Base-by-base conservation (phyloP, 1,140 invertebrate species). In the Danaus melanippus region DNA sequence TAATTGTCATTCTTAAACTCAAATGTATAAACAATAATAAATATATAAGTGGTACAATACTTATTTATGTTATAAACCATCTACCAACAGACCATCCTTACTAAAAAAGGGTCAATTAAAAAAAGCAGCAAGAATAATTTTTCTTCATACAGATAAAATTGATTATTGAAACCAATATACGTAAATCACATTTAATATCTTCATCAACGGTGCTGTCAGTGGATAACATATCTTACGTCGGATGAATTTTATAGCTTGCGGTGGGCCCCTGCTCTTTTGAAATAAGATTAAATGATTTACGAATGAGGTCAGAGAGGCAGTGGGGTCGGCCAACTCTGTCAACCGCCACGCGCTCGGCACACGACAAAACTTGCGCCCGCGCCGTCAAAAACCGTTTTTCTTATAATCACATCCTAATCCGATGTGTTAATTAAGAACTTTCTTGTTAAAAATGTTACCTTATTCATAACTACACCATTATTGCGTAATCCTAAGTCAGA, bases 261-360 rank as follows among this genome's bases (percentile, higher is more conserved):
- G 65, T 64, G 64, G 70, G 72, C 69, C 67, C 67, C 69, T 67
- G 71, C 60, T 78, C 72, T 73, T 73, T 65, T 63, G 64, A 62
- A 72, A 76, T 75, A 70, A 79, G 68, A 79, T 76, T 82, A 79
- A 82, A 79, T 79, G 74, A 83, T 85, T 83, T 85, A 85, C 82
- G 80, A 82, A 82, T 79, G 82, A 78, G 82, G 80, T 84, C 82
- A 82, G 67, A 66, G 67, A 64, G 66, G 66, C 66, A 76, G 65
- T 69, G 71, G 68, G 74, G 76, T 77, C 74, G 67, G 54, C 66
- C 71, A 73, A 76, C 70, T 71, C 64, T 48, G 66, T 67, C 55
- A 58, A 45, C 63, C 62, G 69, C 66, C 74, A 79, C 78, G 73
- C 74, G 79, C 79, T 40, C 43, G 66, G 65, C 78, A 74, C 77